These are phyloP conservation scores for Rynchops niger DNA, from an alignment of 2,113 vertebrate genomes.

Conservation along the genomic window DNA sequence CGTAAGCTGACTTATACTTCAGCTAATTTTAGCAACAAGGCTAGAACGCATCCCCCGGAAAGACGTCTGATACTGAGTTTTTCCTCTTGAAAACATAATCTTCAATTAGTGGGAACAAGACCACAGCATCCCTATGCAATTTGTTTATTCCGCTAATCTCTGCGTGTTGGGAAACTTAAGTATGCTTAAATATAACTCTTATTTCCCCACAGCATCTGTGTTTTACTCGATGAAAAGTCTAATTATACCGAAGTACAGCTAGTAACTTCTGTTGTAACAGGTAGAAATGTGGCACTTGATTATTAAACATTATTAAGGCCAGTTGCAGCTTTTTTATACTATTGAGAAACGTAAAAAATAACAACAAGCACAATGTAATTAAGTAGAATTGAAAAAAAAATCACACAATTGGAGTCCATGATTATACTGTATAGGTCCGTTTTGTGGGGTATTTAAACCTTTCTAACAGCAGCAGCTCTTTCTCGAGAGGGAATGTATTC, in stretches of 20 bases:
- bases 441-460: not conserved
- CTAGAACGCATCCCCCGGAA: constrained; percentile 14
- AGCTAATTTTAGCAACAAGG: constrained; percentile 11
- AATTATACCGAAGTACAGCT: not conserved
- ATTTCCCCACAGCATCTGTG: not conserved
- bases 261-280: not conserved
- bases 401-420: not conserved
- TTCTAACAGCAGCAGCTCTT: not conserved
- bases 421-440: not conserved
- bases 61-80: not conserved
- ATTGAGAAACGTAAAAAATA: not conserved
- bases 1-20: not conserved
- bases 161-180: not conserved
- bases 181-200: not conserved
- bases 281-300: not conserved
- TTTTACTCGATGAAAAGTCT: not conserved
- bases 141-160: constrained; percentile 16
- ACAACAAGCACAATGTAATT: not conserved
- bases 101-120: constrained; percentile 28
- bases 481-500: not conserved
- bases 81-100: constrained; percentile 6
- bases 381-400: not conserved
- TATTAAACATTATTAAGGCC: not conserved
- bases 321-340: not conserved
- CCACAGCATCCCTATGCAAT: not conserved